These are phyloP conservation scores for Cataglyphis altisquamis DNA, from an alignment of 2,888 invertebrate species.

Conservation along the genomic window DNA sequence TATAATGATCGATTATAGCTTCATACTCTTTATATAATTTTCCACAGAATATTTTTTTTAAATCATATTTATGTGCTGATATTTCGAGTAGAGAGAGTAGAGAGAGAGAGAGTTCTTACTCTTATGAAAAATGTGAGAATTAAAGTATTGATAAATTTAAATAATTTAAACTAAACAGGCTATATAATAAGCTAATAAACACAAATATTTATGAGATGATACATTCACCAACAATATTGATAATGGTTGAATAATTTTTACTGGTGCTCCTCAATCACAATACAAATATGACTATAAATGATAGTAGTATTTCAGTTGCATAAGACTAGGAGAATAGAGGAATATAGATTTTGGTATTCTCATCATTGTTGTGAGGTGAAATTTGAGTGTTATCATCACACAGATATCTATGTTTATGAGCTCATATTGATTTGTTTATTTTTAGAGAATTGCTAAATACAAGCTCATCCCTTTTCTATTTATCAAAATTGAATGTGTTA, in stretches of 20 bases:
- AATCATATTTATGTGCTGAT: neutral
- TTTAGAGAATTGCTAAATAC: constrained; percentile 12
- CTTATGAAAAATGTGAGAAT: neutral
- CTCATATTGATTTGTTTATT: neutral
- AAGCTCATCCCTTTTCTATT: neutral
- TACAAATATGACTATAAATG: neutral
- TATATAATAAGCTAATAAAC: neutral
- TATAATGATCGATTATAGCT: neutral
- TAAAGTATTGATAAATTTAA: neutral
- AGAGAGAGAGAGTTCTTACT: neutral
- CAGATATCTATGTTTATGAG: neutral
- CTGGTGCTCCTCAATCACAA: neutral
- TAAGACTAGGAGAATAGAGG: neutral
- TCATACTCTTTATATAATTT: neutral
- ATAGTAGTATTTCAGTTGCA: neutral
- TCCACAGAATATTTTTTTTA: neutral
- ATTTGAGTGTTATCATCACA: neutral
- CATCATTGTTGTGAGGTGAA: neutral
- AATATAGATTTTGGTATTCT: neutral
- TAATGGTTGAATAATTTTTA: neutral
- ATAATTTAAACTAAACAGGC: neutral
- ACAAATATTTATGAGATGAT: neutral
- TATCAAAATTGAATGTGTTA: neutral
- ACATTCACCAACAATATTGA: neutral
- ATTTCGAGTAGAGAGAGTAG: neutral